Base-by-base conservation (phyloP, 2,888 invertebrate species). In the Lucinisca nassula region DNA sequence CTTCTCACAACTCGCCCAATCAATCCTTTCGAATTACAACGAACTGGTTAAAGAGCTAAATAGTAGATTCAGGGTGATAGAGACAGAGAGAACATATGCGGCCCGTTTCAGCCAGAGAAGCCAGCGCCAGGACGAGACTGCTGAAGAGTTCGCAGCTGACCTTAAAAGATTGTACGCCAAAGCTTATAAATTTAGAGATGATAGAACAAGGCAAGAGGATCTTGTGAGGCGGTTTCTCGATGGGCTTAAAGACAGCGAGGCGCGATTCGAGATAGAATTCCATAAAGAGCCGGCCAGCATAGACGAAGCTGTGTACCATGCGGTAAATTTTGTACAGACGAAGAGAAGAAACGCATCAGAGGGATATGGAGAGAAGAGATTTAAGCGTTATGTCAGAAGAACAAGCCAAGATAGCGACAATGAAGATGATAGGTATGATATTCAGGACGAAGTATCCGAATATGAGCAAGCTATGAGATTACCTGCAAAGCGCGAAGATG, bases 271-370 rank as follows among this genome's bases (percentile, higher is more conserved):
- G 37, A 37, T 38, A 38, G 74, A 74, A 45, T 74, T 21, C 74
- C 14, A 38, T 30, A 74, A 74, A 40, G 38, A 74, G 24, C 74
- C 74, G n/a, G 40, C 38, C 21, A 12, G 21, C 27, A 40, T 74
- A 38, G 38, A 74, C 27, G 74, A 74, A 40, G 38, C 37, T 24
- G 45, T 74, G 74, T 74, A 40, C 74, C 74, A 74, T 24, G 74
- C 37, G 8, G 40, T 74, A 14, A 74, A 74, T 27, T 74, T 72
- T n/a, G 30, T 72, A n/a, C 72, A 72, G 37, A 72, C 32, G n/a
- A 72, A 30, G 30, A 72, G 30, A 40, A 40, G 40, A 51, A 51
- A 51, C 8, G 51, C 51, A 51, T 51, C 21, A 17, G 51, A 51
- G 21, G 51, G 51, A 17, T 67, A 37, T 21, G 14, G 67, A n/a